Evolutionary conservation across 2,797 vertebrate genomes (phyloP), one percentile per base, ranked within the genome.

Genomic region (Sebastes cheni): DNA sequence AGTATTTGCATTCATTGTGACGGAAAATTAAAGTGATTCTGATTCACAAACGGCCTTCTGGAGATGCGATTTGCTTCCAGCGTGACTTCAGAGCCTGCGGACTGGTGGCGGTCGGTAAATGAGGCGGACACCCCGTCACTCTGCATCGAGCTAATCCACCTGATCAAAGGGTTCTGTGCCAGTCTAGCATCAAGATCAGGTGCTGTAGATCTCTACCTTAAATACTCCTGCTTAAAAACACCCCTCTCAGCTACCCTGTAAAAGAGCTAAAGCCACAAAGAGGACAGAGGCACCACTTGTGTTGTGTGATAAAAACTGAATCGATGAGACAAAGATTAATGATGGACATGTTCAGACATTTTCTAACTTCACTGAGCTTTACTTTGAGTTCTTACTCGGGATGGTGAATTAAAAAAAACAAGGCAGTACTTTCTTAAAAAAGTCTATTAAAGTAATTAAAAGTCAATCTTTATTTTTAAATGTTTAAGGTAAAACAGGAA

Each of bases 131-230:
- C 69, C 71, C 80, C 25, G 75, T 93, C 89, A 71, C 64, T 89
- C 14, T 80, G 74, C 79, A 79, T 90, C n/a, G n/a, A 77, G 86
- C 52, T 92, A 93, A 94, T 94, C 91, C 82, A 75, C 20, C 74
- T 88, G 92, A 95, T 95, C 94, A 95, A 95, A 95, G 93, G 60
- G 59, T 72, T 58, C 70, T 34, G 75, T 84, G 82, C 58, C 80
- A 83, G 85, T 64, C 82, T 69, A 50, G 81, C 67, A 75, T 78
- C 85, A 30, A 75, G 86, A 87, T 91, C 89, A 87, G 90, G 77
- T 46, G 81, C 75, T 79, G 81, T 5, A 84, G 84, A 75, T 72
- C 71, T 85, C 77, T 60, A 71, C 70, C 80, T 84, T 66, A 85
- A 81, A 80, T 39, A 83, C 75, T 50, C 74, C 50, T 2, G 23